Base-by-base conservation (phyloP, 2,888 invertebrate species). In the Eupithecia exiguata region DNA sequence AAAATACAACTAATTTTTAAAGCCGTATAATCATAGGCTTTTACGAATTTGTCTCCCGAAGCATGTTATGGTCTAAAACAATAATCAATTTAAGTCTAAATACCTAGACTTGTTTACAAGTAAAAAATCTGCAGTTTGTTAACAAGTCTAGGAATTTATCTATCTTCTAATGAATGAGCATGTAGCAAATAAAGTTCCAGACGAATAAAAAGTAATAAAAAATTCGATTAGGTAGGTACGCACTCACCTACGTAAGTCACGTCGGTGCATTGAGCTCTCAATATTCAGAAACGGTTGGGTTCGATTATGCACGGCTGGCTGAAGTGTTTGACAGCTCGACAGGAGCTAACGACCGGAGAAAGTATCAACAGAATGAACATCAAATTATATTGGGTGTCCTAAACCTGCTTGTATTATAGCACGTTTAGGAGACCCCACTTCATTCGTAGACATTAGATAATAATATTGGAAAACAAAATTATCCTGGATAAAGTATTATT, bases 261-360 rank as follows among this genome's bases (percentile, higher is more conserved):
- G 43, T 18, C 62, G 66, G 36, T 72, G 72, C 72, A 72, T 72
- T 63, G 9, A 61, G 68, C 49, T 68, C 25, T 68, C 16, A 69
- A 12, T 69, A 65, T 66, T 58, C 63, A 38, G 38, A 36, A 63
- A 18, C 36, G 63, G 63, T 38, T 71, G 35, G 53, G 21, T 43
- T 68, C 71, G 30, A 71, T 71, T 71, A 71, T 66, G 69, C 61
- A 74, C 68, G 72, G 36, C 46, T 69, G 66, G n/a, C 36, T 61
- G 69, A 70, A 43, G 14, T 66, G 73, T 66, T 65, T 66, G 66
- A 66, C 71, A 67, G 46, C 30, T 66, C 61, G 67, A 67, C 58
- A 67, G 61, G 46, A 40, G 71, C 65, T 14, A 69, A 71, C 69
- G 71, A 74, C 68, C 69, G 36, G 5, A 36, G 38, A 12, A 36